These are phyloP conservation scores for Sebastiscus tertius DNA, from an alignment of 2,797 vertebrate genomes.

Conservation along the genomic window DNA sequence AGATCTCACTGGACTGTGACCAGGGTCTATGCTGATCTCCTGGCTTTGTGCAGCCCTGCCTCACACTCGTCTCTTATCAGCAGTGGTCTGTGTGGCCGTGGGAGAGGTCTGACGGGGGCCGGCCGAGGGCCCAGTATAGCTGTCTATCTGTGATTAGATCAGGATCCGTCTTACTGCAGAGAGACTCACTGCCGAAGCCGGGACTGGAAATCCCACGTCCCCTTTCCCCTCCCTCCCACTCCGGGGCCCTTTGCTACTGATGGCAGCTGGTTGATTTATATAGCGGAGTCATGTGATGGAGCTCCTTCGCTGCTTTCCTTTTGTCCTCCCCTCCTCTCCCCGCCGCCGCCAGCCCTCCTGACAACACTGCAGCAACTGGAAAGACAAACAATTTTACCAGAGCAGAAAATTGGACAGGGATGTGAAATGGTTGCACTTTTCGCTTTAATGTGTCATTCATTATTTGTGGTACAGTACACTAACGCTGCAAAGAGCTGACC, in stretches of 20 bases:
- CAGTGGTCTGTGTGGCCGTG: slow-evolving; percentile 67
- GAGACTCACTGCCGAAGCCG: slow-evolving; percentile 43
- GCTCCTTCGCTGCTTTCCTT: slow-evolving; percentile 53
- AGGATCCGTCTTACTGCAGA: slow-evolving; percentile 64
- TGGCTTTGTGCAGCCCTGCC: slow-evolving; percentile 59
- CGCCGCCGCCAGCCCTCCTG: slow-evolving; percentile 29
- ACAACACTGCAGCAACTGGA: slow-evolving; percentile 67
- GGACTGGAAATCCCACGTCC: slow-evolving; percentile 52
- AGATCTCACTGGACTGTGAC: slow-evolving; percentile 69
- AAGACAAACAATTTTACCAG: slow-evolving; percentile 76
- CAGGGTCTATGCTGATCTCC: slow-evolving; percentile 61
- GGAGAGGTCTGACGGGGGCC: slow-evolving; percentile 67
- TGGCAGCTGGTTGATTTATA: slow-evolving; percentile 77
- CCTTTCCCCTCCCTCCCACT: slow-evolving; percentile 50
- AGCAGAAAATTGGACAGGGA: slow-evolving; percentile 75
- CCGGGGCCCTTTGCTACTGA: slow-evolving; percentile 45
- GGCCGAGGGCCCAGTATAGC: slow-evolving; percentile 31
- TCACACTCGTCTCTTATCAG: slow-evolving; percentile 66
- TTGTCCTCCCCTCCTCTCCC: slow-evolving; percentile 33
- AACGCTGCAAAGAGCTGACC: slow-evolving; percentile 58
- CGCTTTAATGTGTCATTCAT: slow-evolving; percentile 69
- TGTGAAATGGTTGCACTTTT: slow-evolving; percentile 65
- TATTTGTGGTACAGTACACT: slow-evolving; percentile 55
- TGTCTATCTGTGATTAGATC: slow-evolving; percentile 78
- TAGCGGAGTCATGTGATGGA: slow-evolving; percentile 61